Conservation (phyloP, 2,888 invertebrate species). For the Gymnosoma rotundatum region DNA sequence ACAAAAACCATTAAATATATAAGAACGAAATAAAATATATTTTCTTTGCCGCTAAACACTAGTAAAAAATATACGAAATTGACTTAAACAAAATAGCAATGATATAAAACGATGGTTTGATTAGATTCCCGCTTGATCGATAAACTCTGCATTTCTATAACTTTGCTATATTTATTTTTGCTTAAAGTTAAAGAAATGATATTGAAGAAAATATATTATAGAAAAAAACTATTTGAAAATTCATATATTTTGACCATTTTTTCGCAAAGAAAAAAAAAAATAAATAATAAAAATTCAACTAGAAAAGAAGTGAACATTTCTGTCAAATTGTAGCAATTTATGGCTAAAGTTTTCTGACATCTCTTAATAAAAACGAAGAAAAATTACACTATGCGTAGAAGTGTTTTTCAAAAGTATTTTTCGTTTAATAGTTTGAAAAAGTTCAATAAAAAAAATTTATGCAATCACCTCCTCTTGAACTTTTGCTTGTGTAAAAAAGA, state of each 20-base stretch:
- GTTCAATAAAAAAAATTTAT: constrained; percentile 61
- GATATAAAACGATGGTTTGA: no score
- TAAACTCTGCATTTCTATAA: no score
- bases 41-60: no score
- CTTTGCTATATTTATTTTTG: no score
- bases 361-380: constrained; percentile 66
- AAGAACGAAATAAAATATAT: no score
- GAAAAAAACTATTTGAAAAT: no score
- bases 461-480: constrained; percentile 8
- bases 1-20: no score
- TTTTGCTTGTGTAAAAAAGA: background rate
- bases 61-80: no score
- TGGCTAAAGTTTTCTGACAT: constrained; percentile 75
- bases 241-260: constrained; percentile 12
- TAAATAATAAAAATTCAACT: constrained; percentile 10
- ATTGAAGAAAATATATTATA: no score
- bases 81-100: no score
- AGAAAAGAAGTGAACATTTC: constrained; percentile 52
- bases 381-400: constrained; percentile 61
- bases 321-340: constrained; percentile 74
- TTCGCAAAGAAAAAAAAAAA: background rate
- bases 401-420: constrained; percentile 59
- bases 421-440: constrained; percentile 67
- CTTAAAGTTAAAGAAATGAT: no score
- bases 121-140: no score